Evolutionary conservation across 2,797 vertebrate genomes (phyloP), one percentile per base, ranked within the genome.

Genomic region (Syngnathus rostellatus): DNA sequence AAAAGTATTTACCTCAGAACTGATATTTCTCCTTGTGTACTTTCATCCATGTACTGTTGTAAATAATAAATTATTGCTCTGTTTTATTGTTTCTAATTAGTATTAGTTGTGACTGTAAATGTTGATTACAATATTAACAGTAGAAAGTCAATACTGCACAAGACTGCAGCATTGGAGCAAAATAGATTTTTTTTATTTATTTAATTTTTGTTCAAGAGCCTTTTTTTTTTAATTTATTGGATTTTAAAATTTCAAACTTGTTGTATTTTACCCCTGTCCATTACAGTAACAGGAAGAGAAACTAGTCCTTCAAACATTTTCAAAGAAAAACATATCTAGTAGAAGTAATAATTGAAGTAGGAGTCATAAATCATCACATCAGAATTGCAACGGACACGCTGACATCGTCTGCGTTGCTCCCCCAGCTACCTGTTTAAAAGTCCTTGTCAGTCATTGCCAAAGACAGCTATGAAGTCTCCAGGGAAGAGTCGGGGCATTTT

Each of bases 61-160:
- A 61, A 61, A 61, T 41, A 40, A 60, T 60, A 61, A 61, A 61
- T 61, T 61, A 61, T 61, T 61, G 10, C 39, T 40, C 19, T 10
- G 10, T 61, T 61, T 6, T 6, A 11, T 5, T 61, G 59, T 11
- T 43, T 21, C 39, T 6, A 61, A 21, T 3, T 21, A 14, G n/a
- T 43, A 21, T 61, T 10, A n/a, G 8, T 39, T 60, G 17, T 59
- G 17, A 17, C 16, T 39, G 31, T 59, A 7, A 39, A 39, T 31
- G 7, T 59, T 59, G 14, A 19, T 39, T 19, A 38, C 6, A 17
- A 16, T 59, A 16, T 4, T 4, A 31, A 31, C 31, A 31, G 31
- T 31, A 31, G 31, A 38, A 39, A 6, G 16, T 39, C 37, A 39
- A 6, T 59, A n/a, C 19, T 1, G 38, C 38, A 60, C 37, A 59